Evolutionary conservation across 2,113 vertebrate species (phyloP).

Genomic region (Spheniscus mendiculus): DNA sequence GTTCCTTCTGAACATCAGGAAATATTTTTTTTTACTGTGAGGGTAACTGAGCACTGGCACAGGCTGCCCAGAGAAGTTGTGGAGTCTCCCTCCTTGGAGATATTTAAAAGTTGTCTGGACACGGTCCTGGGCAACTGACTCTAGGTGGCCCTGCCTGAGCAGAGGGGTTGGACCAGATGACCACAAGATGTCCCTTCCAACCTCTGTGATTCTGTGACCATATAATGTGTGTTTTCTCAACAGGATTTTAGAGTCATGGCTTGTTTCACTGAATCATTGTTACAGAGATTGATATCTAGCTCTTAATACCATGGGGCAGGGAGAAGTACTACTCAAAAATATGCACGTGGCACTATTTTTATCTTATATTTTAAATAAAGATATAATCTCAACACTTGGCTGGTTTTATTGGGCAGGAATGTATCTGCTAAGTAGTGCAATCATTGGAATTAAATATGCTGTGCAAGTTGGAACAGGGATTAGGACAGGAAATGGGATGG

Average conservation of each 20-base stretch:
- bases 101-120: neutral
- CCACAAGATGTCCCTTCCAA: neutral
- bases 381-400: conserved; percentile 35
- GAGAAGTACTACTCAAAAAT: neutral
- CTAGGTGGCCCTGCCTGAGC: neutral
- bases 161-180: neutral
- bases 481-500: neutral
- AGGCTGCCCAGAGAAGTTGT: neutral
- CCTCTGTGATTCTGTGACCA: neutral
- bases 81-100: neutral
- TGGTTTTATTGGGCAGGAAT: neutral
- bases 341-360: conserved; percentile 36
- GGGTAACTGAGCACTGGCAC: neutral
- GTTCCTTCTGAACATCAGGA: neutral
- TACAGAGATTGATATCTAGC: neutral
- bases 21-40: neutral
- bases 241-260: neutral
- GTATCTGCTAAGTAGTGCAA: neutral
- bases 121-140: neutral
- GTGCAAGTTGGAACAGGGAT: conserved; percentile 10
- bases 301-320: neutral
- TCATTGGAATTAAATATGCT: conserved; percentile 18
- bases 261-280: neutral
- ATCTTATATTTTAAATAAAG: conserved; percentile 37
- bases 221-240: neutral